Evolutionary conservation across 1,140 invertebrate genomes (phyloP), one percentile per base, ranked within the genome.

Genomic region (Brachionus koreanus): DNA sequence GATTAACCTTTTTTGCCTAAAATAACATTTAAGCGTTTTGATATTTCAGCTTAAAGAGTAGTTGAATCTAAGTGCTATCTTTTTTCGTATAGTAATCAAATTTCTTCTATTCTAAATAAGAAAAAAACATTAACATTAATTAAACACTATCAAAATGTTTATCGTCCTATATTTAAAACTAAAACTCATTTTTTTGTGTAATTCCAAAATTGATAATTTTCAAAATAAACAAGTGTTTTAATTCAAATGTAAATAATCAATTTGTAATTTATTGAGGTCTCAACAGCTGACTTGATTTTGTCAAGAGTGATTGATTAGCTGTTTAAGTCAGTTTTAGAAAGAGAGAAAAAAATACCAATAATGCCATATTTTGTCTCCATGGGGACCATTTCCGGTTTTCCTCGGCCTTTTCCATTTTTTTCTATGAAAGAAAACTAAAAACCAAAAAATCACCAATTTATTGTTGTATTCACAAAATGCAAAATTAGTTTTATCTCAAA

Each of bases 101-200:
- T 33, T 65, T 65, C n/a, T 46, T 46, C 33, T 65, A 16, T 39
- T 42, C 37, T 69, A n/a, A 37, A 19, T 0, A 39, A 69, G 9
- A 69, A 69, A 39, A 35, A 33, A 65, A 29, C 63, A 65, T 65
- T 65, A 65, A 65, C 63, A 65, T 65, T 65, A 65, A 65, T 65
- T 65, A 65, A 33, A 37, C n/a, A 33, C 33, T 33, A 33, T 57
- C 49, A 9, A 57, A 57, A 57, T 57, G 49, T 65, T 65, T 65
- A 65, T 65, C 63, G 63, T 65, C 63, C 33, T 33, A 65, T 33
- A 65, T 37, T 33, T 33, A 65, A 65, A 65, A 33, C 43, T 65
- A 16, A 37, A 33, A 5, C 63, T 65, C 63, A 65, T 65, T 65
- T 65, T 63, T 65, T 65, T 65, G 25, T 65, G 49, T 19, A 57